Evolutionary conservation across 2,797 vertebrate genomes (phyloP).

Genomic region (Enteromius viviparus): DNA sequence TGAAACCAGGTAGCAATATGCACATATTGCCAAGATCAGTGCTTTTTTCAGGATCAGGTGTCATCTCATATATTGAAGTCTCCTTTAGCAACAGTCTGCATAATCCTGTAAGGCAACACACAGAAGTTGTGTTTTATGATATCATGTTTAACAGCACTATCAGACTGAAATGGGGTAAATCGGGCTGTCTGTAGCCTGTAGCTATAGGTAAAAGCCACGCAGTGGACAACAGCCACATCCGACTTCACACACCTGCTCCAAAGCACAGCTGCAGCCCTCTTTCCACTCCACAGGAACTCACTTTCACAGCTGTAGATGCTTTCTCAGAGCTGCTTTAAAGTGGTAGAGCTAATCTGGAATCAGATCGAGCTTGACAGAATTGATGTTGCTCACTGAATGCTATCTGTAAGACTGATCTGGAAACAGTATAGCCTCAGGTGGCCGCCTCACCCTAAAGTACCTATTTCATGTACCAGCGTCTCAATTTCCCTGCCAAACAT

Average conservation of each 20-base stretch:
- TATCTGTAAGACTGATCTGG: conserved; percentile 37
- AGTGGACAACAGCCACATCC: conserved; percentile 58
- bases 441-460: conserved; percentile 36
- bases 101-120: conserved; percentile 33
- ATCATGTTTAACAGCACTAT: conserved; percentile 30
- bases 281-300: conserved; percentile 40
- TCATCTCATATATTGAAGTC: conserved; percentile 6
- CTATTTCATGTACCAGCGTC: conserved; percentile 27
- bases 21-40: not conserved
- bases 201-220: conserved; percentile 49
- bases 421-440: conserved; percentile 48
- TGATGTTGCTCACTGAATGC: conserved; percentile 24
- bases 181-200: conserved; percentile 56
- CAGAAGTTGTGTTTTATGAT: conserved; percentile 36
- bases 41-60: conserved; percentile 28
- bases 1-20: no score
- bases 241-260: conserved; percentile 59
- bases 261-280: conserved; percentile 51
- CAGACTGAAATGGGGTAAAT: conserved; percentile 37
- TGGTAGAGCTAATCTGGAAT: conserved; percentile 14
- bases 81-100: conserved; percentile 1
- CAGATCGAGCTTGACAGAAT: conserved; percentile 18
- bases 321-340: conserved; percentile 37
- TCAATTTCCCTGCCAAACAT: conserved; percentile 55
- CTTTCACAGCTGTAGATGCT: conserved; percentile 47